Base-by-base conservation (phyloP, 2,888 invertebrate genomes). In the Celastrina argiolus region DNA sequence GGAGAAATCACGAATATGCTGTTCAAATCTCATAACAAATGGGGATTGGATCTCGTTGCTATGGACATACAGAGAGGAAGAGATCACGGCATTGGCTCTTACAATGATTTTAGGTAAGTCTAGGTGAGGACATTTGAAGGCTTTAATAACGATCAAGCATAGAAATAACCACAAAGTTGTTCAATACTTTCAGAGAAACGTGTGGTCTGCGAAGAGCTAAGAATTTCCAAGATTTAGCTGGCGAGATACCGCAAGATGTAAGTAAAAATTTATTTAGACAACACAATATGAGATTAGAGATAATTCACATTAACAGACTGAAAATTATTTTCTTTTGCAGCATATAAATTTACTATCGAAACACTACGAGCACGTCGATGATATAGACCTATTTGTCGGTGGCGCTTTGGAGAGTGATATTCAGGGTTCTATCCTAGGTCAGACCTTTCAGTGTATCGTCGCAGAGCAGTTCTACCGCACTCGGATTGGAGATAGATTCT, bases 401-500 rank as follows among this genome's bases (percentile, higher is more conserved):
- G 97, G 96, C 0, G 93, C 96, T 0, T 83, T 97, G 73, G 98
- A 98, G 86, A 84, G 87, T 0, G 94, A 94, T 67, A 94, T 97
- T 0, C 92, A 93, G 4, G 97, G 95, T 14, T 94, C 97, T 0
- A 89, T 96, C 42, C 92, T 96, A 1, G 98, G 98, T 0, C 97
- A 97, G 64, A 97, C 97, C 0, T 97, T 97, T 89, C 93, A 97
- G 68, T 97, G 97, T 80, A 95, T 98, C 69, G 89, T 98, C 14
- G 95, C 95, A 0, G 96, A 96, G 80, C 97, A 98, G 87, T 98
- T 98, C 88, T 95, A 94, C 80, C 92, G 96, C 74, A 95, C 97
- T 4, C 93, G 97, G 76, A 94, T 94, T 1, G 97, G 97, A 0
- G 98, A 98, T 84, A 92, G 97, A 68, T 97, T 93, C 86, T 98